Evolutionary conservation across 2,797 vertebrate genomes (phyloP).

Genomic region (Antennarius maculatus): DNA sequence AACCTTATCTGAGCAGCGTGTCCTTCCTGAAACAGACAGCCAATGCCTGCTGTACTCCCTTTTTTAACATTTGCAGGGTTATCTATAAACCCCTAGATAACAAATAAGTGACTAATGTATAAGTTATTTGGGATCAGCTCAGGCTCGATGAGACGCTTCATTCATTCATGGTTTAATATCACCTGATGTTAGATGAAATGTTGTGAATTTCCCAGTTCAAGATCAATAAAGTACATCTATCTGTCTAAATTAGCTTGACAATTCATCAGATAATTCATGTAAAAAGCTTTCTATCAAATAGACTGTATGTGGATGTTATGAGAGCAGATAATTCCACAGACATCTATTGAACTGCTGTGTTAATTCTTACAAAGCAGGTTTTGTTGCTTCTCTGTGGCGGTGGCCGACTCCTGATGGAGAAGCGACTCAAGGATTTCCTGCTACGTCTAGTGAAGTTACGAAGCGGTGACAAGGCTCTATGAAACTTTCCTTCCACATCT

Average conservation of each 20-base stretch:
- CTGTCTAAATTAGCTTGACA: neutral
- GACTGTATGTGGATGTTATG: neutral
- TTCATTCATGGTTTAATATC: slow-evolving; percentile 10
- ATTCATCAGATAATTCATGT: neutral
- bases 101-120: slow-evolving; percentile 1
- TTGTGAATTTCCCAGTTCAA: too few relatives aligned
- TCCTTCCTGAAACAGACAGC: slow-evolving; percentile 48
- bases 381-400: slow-evolving; percentile 80
- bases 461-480: slow-evolving; percentile 85
- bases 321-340: slow-evolving; percentile 1
- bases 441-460: slow-evolving; percentile 87
- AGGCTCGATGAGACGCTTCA: neutral
- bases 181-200: neutral
- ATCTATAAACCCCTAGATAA: slow-evolving; percentile 20
- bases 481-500: slow-evolving; percentile 60
- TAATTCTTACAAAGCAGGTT: slow-evolving; percentile 76
- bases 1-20: slow-evolving; percentile 48
- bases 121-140: slow-evolving; percentile 1
- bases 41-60: slow-evolving; percentile 11
- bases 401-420: slow-evolving; percentile 84
- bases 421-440: slow-evolving; percentile 85
- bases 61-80: slow-evolving; percentile 48
- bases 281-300: neutral
- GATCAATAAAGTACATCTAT: too few relatives aligned
- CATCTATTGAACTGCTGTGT: slow-evolving; percentile 9